Evolutionary conservation across 1,140 invertebrate species (phyloP), one percentile per base, ranked within the genome.

Genomic region (Caerostris extrusa): DNA sequence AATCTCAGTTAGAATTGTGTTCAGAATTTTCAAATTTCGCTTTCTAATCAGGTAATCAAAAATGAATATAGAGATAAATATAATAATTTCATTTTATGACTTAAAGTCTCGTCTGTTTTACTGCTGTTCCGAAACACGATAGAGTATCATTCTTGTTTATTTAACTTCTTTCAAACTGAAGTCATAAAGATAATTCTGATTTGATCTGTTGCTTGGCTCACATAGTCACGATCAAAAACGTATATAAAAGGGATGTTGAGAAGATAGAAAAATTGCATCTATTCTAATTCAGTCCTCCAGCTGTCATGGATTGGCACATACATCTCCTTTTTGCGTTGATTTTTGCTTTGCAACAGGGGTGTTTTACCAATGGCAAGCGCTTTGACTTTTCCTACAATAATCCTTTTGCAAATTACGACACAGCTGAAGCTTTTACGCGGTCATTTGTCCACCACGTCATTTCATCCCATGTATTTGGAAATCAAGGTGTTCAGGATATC

Each of bases 241-340:
- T 88, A 88, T 88, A 88, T 88, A 88, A 88, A 64, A 64, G 61
- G 60, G 34, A 34, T 17, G 34, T 34, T 14, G 50, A 14, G 53
- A 67, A 64, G 50, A 50, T 6, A 67, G 58, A 88, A 61, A 34
- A 64, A 17, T 64, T 64, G 58, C 86, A 64, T 50, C 6, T 83
- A 53, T 58, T 57, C 82, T 58, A 88, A 57, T 88, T 53, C 86
- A 53, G 50, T 64, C 19, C 86, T 64, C 64, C 50, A 34, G 12
- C 58, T 64, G 8, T 53, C 60, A 88, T 88, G 86, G 86, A 64
- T 88, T 88, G 86, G 86, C 61, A 88, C 86, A 17, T 64, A 50
- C 58, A 53, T 19, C 19, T 64, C 58, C 61, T 88, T 64, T 53
- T 88, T 14, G 60, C 34, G 50, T 67, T 64, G 12, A 19, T 19